phyloP scores from a whole-genome alignment of 2,888 invertebrate genomes.

The Alloplasta piceator region DNA sequence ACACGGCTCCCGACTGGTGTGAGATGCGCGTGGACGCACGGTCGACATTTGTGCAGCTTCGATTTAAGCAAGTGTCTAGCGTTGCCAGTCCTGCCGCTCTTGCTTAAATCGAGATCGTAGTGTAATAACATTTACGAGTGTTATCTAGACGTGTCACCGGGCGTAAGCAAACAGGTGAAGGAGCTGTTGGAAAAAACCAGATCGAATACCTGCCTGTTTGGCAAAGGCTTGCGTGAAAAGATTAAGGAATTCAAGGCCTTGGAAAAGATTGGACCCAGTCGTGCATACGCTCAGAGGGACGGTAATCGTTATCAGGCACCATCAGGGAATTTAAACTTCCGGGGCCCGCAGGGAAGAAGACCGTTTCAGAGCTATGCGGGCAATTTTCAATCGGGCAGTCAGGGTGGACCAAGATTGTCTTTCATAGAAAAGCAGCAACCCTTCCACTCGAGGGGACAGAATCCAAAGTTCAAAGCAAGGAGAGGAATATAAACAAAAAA shows the following conservation, averaged over 20 bases:
- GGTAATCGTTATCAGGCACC: background rate
- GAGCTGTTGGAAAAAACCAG: slow-evolving; percentile 17
- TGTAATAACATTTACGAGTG: too few species aligned
- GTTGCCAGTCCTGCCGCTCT: too few species aligned
- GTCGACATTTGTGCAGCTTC: too few species aligned
- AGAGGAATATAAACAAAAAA: slow-evolving; percentile 11
- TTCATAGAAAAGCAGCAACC: slow-evolving; percentile 15
- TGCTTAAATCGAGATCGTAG: too few species aligned
- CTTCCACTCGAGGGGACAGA: slow-evolving; percentile 12
- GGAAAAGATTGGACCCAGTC: too few species aligned
- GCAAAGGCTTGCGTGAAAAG: slow-evolving; percentile 16
- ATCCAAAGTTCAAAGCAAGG: background rate
- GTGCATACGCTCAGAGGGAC: background rate
- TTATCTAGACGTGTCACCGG: too few species aligned
- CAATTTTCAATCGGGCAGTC: slow-evolving; percentile 17
- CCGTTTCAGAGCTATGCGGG: slow-evolving; percentile 25
- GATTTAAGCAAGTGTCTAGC: too few species aligned
- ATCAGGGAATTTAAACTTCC: slow-evolving; percentile 34
- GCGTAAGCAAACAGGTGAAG: slow-evolving; percentile 23
- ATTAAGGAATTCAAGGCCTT: slow-evolving; percentile 48
- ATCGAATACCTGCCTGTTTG: slow-evolving; percentile 28
- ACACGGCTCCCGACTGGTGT: too few species aligned
- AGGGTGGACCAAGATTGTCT: slow-evolving; percentile 16
- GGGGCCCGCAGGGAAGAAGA: slow-evolving; percentile 26
- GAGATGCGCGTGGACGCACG: too few species aligned